These are phyloP conservation scores for Lasioglossum vierecki DNA, from an alignment of 2,888 invertebrate species.

Conservation along the genomic window DNA sequence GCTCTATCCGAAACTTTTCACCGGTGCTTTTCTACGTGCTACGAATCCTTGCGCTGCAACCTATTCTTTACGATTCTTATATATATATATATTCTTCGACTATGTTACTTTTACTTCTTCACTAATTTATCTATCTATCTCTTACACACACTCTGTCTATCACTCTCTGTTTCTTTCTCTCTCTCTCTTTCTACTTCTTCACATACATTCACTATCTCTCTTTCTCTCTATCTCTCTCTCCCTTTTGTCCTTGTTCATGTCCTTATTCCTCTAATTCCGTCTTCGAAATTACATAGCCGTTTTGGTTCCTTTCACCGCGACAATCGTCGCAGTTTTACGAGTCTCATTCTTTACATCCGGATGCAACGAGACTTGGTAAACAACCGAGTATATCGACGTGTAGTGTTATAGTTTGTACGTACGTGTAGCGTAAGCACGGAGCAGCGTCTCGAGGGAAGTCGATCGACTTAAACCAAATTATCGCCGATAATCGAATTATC, in stretches of 20 bases:
- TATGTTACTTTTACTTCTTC: slow-evolving; percentile 14
- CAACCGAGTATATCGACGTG: neutral
- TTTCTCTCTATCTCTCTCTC: neutral
- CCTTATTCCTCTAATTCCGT: neutral
- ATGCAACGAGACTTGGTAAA: neutral
- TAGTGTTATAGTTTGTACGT: neutral
- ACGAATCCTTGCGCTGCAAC: slow-evolving; percentile 31
- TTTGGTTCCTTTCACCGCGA: neutral
- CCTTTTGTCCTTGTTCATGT: neutral
- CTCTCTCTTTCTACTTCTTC: neutral
- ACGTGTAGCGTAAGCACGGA: neutral
- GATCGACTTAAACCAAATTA: neutral
- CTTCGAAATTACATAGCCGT: neutral
- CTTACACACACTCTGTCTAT: neutral
- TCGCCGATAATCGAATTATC: slow-evolving; percentile 10
- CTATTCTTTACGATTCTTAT: slow-evolving; percentile 18
- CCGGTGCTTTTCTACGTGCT: slow-evolving; percentile 55
- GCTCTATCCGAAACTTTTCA: slow-evolving; percentile 64
- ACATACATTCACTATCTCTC: neutral
- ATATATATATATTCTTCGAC: slow-evolving; percentile 20
- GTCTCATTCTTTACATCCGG: neutral
- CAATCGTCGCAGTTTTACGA: neutral
- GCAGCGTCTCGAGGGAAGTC: neutral
- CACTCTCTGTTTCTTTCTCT: slow-evolving; percentile 32
- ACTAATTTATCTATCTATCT: neutral